Conservation (phyloP, 2,797 vertebrate genomes). For the Labeo calbasu region DNA sequence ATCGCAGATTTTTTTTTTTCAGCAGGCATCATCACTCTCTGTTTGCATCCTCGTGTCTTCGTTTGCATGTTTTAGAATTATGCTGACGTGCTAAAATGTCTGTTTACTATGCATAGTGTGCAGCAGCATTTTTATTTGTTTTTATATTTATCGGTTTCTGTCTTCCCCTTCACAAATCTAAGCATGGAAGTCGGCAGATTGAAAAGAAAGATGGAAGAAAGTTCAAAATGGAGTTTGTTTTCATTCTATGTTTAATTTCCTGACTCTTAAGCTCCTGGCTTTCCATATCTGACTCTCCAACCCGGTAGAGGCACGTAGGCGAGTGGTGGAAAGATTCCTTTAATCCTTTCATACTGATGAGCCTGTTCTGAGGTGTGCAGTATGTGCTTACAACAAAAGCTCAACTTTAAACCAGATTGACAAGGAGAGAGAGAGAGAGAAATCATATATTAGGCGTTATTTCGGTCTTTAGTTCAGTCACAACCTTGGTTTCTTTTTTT, state of each 20-base stretch:
- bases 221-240: conserved; percentile 88
- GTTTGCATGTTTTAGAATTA: conserved; percentile 2
- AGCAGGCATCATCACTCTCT: neutral
- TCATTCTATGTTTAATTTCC: conserved; percentile 99
- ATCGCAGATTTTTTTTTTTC: neutral
- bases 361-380: conserved; percentile 41
- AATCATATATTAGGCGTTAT: conserved; percentile 25
- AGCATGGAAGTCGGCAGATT: conserved; percentile 78
- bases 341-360: conserved; percentile 37
- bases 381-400: conserved; percentile 42
- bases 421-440: conserved; percentile 23
- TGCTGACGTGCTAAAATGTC: no score
- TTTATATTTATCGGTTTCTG: conserved; percentile 36
- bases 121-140: conserved; percentile 6
- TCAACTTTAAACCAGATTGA: conserved; percentile 40
- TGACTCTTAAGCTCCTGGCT: conserved; percentile 87
- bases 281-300: conserved; percentile 78
- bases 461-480: conserved; percentile 42
- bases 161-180: conserved; percentile 56
- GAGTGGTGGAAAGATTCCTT: conserved; percentile 55
- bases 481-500: conserved; percentile 10
- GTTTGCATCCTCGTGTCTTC: neutral
- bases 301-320: conserved; percentile 64
- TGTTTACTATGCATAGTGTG: conserved; percentile 21
- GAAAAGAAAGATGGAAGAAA: conserved; percentile 82